Base-by-base conservation (phyloP, 2,113 vertebrate genomes). In the Riparia riparia region DNA sequence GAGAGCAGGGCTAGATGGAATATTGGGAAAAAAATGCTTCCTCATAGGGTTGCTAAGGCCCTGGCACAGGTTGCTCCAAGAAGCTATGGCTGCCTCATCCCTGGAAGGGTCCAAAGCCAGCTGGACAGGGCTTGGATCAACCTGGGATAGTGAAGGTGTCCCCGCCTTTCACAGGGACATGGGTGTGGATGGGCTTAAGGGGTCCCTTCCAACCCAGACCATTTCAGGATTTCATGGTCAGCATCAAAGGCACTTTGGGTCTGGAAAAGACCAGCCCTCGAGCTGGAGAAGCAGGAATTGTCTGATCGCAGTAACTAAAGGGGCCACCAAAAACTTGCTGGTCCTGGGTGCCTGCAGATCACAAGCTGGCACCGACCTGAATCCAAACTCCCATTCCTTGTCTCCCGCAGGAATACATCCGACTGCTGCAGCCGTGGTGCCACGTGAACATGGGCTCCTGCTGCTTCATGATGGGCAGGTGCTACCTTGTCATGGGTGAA, bases 361-460 rank as follows among this genome's bases (percentile, higher is more conserved):
- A 24, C 0, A 1, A 50, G 66, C 0, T 0, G 44, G 50, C 0
- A 0, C 25, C 51, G 79, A 63, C 61, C 82, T 79, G 45, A 54
- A 26, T 42, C 4, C 1, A 10, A 28, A 14, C 34, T 86, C 24
- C 16, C 2, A 14, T 91, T 80, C 71, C 95, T 63, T 41, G 21
- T 50, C 26, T 74, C 64, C 86, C 45, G 1, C 24, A 99, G 99
- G 99, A 99, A 72, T 99, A 99, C 56, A 98, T 99, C 73, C 98
- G 99, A 18, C 98, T 99, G 72, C 98, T 99, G 29, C 98, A 98
- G 76, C 98, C 99, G 0, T 99, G 99, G 99, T 99, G 99, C 97
- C 99, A 99, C 21, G 98, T 99, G 81, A 99, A 99, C 77, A 98
- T 99, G 58, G 99, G 99, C 37, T 99, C 99, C 71, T 99, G 99